These are phyloP conservation scores for Eupithecia subfuscata DNA, from an alignment of 2,888 invertebrate genomes.

Conservation along the genomic window DNA sequence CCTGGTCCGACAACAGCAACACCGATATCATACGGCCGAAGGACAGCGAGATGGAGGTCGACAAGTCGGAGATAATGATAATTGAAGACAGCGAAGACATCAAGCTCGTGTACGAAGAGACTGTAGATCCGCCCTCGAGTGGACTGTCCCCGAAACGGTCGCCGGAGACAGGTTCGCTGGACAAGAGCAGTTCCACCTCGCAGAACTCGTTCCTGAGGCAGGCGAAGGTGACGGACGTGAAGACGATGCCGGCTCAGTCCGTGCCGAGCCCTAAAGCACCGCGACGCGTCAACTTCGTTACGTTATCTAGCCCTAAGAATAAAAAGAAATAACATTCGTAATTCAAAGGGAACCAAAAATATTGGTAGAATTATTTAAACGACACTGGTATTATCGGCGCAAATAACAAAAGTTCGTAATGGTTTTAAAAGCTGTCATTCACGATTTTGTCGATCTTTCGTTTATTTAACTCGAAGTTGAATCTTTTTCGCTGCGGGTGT, in stretches of 20 bases:
- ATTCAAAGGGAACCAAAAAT: no score
- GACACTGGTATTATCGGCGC: no score
- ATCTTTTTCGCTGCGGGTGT: no score
- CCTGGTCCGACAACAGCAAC: conserved; percentile 80
- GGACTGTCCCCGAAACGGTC: not conserved
- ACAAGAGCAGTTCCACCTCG: conserved; percentile 20
- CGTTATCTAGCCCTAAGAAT: conserved; percentile 90
- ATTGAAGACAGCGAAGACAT: conserved; percentile 83
- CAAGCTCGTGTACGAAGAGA: conserved; percentile 84
- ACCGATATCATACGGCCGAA: conserved; percentile 67
- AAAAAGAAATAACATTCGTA: conserved; percentile 74
- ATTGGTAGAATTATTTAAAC: no score
- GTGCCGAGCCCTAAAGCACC: conserved; percentile 83
- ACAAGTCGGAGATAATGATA: conserved; percentile 37
- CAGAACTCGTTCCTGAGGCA: conserved; percentile 63
- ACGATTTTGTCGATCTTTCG: no score
- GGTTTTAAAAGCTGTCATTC: no score
- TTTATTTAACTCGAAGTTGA: no score
- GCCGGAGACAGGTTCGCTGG: conserved; percentile 29
- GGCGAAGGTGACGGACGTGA: conserved; percentile 71
- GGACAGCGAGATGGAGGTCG: conserved; percentile 78
- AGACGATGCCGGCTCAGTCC: conserved; percentile 52
- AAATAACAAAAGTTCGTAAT: no score
- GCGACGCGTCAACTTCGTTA: conserved; percentile 88
- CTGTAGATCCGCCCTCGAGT: conserved; percentile 47